Conservation (phyloP, 2,888 invertebrate species). For the Caenorhabditis plicata region DNA sequence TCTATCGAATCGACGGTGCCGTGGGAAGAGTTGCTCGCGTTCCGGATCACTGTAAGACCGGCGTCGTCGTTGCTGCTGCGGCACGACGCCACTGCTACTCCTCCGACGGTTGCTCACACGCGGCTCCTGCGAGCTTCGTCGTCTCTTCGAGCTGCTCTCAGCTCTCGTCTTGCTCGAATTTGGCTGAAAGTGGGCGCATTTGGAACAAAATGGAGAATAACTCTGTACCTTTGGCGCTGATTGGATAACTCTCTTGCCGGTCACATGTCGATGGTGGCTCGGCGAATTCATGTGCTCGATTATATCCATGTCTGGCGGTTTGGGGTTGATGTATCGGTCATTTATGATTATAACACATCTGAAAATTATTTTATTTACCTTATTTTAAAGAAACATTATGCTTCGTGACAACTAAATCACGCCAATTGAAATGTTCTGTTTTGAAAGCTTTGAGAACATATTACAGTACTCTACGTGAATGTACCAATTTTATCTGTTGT, state of each 20-base stretch:
- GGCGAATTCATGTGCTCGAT: slow-evolving; percentile 27
- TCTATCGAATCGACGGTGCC: slow-evolving; percentile 16
- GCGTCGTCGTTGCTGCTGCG: no score
- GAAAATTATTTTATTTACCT: not conserved
- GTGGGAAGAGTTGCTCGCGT: slow-evolving; percentile 24
- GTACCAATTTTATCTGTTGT: no score
- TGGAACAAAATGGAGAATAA: no score
- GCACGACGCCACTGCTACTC: no score
- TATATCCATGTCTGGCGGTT: slow-evolving; percentile 34
- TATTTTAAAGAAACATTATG: no score
- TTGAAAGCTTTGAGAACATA: no score
- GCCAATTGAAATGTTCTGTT: no score
- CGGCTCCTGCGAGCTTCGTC: slow-evolving; percentile 24
- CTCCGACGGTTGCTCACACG: slow-evolving; percentile 11
- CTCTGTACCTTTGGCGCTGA: slow-evolving; percentile 4
- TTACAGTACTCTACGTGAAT: no score
- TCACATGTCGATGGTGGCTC: slow-evolving; percentile 1
- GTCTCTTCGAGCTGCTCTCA: no score
- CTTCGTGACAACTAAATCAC: no score
- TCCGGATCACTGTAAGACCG: slow-evolving; percentile 26
- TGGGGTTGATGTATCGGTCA: slow-evolving; percentile 56
- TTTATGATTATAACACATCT: slow-evolving; percentile 44
- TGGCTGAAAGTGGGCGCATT: no score
- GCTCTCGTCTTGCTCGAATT: slow-evolving; percentile 11
- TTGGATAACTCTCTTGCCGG: not conserved